Evolutionary conservation across 2,888 invertebrate species (phyloP).

Genomic region (Heliconius erato): DNA sequence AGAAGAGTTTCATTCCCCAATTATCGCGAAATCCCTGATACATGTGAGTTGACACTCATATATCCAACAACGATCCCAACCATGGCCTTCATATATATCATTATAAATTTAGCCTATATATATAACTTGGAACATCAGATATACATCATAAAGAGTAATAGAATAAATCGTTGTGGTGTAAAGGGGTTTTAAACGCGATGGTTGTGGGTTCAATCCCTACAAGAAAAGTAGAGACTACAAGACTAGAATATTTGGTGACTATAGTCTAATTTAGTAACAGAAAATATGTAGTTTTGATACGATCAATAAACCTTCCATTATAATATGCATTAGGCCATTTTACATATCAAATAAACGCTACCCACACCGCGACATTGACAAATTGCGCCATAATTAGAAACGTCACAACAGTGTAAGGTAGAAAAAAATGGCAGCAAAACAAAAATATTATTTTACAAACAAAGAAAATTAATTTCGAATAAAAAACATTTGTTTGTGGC

Average conservation of each 20-base stretch:
- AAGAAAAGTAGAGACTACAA: no score
- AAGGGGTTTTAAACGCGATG: no score
- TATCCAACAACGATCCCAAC: no score
- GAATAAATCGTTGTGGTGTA: no score
- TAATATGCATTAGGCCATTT: conserved; percentile 2
- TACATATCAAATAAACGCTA: conserved; percentile 4
- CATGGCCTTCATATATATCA: no score
- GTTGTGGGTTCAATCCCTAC: no score
- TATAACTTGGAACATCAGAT: no score
- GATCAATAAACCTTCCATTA: background rate
- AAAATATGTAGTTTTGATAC: background rate
- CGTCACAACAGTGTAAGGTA: background rate
- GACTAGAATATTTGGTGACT: background rate
- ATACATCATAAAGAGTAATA: no score
- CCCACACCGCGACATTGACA: background rate
- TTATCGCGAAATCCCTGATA: no score
- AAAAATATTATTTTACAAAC: conserved; percentile 20
- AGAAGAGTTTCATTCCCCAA: no score
- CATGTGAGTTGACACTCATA: no score
- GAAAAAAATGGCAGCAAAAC: conserved; percentile 6
- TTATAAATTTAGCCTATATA: no score
- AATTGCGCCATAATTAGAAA: conserved; percentile 23
- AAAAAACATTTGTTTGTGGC: conserved; percentile 51
- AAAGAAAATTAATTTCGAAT: conserved; percentile 29
- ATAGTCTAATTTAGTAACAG: background rate